Evolutionary conservation across 2,888 invertebrate genomes (phyloP).

Genomic region (Eutolmus rufibarbis): DNA sequence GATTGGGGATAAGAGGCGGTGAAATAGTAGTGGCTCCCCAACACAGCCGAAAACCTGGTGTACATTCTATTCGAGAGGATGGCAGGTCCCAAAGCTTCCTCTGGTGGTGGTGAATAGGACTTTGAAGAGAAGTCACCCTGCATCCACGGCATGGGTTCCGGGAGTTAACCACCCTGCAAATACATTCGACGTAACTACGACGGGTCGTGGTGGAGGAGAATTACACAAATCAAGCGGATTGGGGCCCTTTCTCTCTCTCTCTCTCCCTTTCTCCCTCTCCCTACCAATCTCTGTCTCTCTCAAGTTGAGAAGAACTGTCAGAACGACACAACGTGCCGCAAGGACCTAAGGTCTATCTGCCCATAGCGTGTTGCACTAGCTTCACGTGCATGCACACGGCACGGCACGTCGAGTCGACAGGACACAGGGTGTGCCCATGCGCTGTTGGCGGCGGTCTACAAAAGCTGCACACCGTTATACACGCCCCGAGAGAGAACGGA

Average conservation of each 20-base stretch:
- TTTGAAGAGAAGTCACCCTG: neutral
- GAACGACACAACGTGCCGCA: neutral
- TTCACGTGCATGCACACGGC: constrained; percentile 24
- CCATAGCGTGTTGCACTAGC: constrained; percentile 14
- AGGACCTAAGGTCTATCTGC: neutral
- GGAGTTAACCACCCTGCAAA: neutral
- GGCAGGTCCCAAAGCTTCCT: neutral
- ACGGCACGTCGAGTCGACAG: neutral
- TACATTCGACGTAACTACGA: neutral
- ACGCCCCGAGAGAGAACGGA: neutral
- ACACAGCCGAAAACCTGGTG: neutral
- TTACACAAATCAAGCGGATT: neutral
- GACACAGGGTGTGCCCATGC: neutral
- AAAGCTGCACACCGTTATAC: neutral
- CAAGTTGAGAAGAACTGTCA: neutral
- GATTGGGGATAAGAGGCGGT: constrained; percentile 29
- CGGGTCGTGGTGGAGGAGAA: neutral
- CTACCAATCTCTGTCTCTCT: neutral
- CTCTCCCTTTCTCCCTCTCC: neutral
- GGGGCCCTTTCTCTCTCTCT: neutral
- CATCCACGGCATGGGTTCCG: neutral
- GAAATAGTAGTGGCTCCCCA: neutral
- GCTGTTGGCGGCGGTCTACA: neutral
- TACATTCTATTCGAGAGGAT: constrained; percentile 13
- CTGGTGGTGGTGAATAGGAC: neutral